Conservation (phyloP, 2,113 vertebrate genomes). For the Recurvirostra avosetta region DNA sequence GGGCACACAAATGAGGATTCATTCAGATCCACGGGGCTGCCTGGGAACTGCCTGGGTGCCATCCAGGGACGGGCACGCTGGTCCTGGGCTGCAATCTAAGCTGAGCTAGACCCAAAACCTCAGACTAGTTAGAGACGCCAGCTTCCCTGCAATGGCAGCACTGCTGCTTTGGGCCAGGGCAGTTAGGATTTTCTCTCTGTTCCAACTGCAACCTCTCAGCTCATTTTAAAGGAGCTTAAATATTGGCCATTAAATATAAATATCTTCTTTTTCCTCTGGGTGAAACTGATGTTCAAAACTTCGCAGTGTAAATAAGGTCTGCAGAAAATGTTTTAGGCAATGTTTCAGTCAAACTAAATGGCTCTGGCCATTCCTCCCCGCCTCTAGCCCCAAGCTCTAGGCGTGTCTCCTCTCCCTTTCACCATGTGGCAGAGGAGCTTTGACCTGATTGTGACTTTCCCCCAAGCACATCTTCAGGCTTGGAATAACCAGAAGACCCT, state of each 20-base stretch:
- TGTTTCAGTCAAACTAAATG: neutral
- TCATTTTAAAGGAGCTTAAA: constrained; percentile 55
- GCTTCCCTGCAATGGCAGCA: neutral
- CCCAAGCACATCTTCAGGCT: neutral
- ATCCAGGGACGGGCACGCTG: accelerated
- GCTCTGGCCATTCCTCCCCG: neutral
- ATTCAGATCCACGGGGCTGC: neutral
- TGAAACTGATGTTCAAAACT: constrained; percentile 40
- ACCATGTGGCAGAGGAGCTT: neutral
- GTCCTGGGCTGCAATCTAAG: neutral
- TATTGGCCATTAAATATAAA: constrained; percentile 56
- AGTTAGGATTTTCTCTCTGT: neutral
- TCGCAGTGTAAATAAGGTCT: constrained; percentile 39
- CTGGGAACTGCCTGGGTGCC: neutral
- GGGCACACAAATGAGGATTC: neutral
- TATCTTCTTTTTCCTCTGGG: constrained; percentile 43
- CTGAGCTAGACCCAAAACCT: neutral
- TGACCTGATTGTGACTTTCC: neutral
- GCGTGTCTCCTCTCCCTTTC: neutral
- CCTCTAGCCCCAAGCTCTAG: neutral
- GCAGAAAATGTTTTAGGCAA: constrained; percentile 18
- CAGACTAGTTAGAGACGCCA: neutral
- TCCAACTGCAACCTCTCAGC: constrained; percentile 17
- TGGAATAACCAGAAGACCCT: neutral
- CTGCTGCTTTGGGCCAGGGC: neutral